A percentile compares a stretch with the other conserved stretches of the same genome.
Conservation (phyloP, 1,140 invertebrate species). For the Pogonomyrmex californicus region DNA sequence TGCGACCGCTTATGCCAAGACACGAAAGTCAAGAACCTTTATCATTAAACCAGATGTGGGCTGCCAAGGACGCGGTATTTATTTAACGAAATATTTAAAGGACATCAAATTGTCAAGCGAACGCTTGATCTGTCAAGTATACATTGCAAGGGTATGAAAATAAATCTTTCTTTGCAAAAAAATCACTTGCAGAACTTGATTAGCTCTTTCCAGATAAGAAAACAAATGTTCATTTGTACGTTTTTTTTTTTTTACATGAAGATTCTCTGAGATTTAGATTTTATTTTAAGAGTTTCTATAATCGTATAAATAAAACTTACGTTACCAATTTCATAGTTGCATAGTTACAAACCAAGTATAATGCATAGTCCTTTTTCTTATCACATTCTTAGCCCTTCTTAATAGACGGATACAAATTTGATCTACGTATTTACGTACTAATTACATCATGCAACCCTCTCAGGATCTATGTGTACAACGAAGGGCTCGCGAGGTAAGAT, state of each 20-base stretch:
- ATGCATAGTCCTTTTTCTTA: slow-evolving; percentile 48
- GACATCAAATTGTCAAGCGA: slow-evolving; percentile 91
- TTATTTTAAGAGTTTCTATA: neutral
- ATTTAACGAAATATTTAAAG: slow-evolving; percentile 93
- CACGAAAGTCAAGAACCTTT: slow-evolving; percentile 92
- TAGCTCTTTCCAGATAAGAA: neutral
- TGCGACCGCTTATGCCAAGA: slow-evolving; percentile 89
- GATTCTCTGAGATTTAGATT: neutral
- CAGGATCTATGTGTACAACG: slow-evolving; percentile 97
- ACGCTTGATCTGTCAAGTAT: slow-evolving; percentile 94
- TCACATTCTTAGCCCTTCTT: slow-evolving; percentile 90
- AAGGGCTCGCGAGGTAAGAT: slow-evolving; percentile 94
- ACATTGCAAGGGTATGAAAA: slow-evolving; percentile 88
- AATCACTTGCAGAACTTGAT: neutral
- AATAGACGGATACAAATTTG: slow-evolving; percentile 99
- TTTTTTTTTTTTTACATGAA: slow-evolving; percentile 5
- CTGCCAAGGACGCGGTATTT: slow-evolving; percentile 95
- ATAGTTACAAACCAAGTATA: neutral
- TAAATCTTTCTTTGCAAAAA: slow-evolving; percentile 14
- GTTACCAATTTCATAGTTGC: slow-evolving; percentile 10
- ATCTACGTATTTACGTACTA: slow-evolving; percentile 97
- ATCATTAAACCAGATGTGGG: slow-evolving; percentile 96
- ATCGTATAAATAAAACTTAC: neutral
- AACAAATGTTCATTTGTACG: neutral
- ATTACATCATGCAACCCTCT: slow-evolving; percentile 98